Evolutionary conservation across 64 coral and sea anemone genomes (phyloP), one percentile per base, ranked within the genome.

Genomic region (Dendronephthya gigantea): DNA sequence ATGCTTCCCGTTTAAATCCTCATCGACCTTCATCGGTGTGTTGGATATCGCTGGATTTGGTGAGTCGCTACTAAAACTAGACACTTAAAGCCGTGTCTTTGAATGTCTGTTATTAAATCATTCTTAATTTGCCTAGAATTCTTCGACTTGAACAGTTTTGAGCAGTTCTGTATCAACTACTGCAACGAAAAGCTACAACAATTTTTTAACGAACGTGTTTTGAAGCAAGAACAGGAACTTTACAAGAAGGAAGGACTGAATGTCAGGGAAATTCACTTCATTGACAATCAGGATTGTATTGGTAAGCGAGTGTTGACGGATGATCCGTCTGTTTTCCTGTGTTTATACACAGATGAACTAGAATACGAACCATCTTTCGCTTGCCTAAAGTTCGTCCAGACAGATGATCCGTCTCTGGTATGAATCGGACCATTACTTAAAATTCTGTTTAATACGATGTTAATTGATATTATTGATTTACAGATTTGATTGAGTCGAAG

Each of bases 21-120:
- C 94, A 0, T 88, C 83, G 16, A 98, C 91, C 35, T 98, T 50
- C 85, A 98, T 98, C 83, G 94, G 94, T 39, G 94, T 98, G 2
- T 68, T 98, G 40, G 94, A 98, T 81, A 98, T 98, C 36, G 94
- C 94, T 85, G 94, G 94, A 39, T 98, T 98, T 85, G 94, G 94
- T 98, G 87, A 84, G 83, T 50, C 75, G 7, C 3, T 25, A n/a
- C n/a, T n/a, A n/a, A n/a, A n/a, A n/a, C n/a, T n/a, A n/a, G n/a
- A n/a, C n/a, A n/a, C n/a, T n/a, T n/a, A n/a, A n/a, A n/a, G n/a
- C n/a, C n/a, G n/a, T n/a, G n/a, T n/a, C n/a, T n/a, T n/a, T n/a
- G n/a, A n/a, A n/a, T n/a, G n/a, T n/a, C n/a, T n/a, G n/a, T n/a
- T n/a, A n/a, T n/a, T n/a, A n/a, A n/a, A n/a, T n/a, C n/a, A n/a